Conservation (phyloP, 2,113 vertebrate species). For the Melanotaenia duboulayi region DNA sequence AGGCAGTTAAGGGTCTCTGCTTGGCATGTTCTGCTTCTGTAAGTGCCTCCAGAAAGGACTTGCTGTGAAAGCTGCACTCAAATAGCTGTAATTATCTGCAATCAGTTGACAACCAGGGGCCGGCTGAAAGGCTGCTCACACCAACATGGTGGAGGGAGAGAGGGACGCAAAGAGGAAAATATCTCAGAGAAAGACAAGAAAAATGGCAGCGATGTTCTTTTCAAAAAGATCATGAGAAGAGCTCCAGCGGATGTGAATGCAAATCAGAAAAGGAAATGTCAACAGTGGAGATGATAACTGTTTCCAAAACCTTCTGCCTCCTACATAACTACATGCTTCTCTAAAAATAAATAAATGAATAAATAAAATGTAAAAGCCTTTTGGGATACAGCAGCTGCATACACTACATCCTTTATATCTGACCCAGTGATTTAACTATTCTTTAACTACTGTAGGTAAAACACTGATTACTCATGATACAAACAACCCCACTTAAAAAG, state of each 20-base stretch:
- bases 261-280: constrained; percentile 16
- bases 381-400: background rate
- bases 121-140: constrained; percentile 73
- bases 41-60: constrained; percentile 76
- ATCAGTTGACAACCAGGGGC: constrained; percentile 77
- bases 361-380: background rate
- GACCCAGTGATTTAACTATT: too few relatives aligned
- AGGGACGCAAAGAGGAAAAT: constrained; percentile 43
- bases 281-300: background rate
- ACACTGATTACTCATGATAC: too few relatives aligned
- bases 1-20: constrained; percentile 66
- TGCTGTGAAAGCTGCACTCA: constrained; percentile 79
- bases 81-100: constrained; percentile 84
- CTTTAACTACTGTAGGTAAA: too few relatives aligned
- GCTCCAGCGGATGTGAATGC: constrained; percentile 42
- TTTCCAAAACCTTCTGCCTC: constrained; percentile 17
- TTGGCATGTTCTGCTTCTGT: constrained; percentile 71
- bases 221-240: constrained; percentile 37
- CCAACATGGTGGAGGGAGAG: constrained; percentile 63
- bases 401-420: too few relatives aligned
- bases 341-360: background rate
- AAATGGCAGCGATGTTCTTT: constrained; percentile 38
- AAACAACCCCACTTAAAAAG: too few relatives aligned
- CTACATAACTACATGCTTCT: constrained; percentile 12
- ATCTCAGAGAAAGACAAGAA: constrained; percentile 43